Conservation (phyloP, 2,113 vertebrate genomes). For the Corythaeola cristata region DNA sequence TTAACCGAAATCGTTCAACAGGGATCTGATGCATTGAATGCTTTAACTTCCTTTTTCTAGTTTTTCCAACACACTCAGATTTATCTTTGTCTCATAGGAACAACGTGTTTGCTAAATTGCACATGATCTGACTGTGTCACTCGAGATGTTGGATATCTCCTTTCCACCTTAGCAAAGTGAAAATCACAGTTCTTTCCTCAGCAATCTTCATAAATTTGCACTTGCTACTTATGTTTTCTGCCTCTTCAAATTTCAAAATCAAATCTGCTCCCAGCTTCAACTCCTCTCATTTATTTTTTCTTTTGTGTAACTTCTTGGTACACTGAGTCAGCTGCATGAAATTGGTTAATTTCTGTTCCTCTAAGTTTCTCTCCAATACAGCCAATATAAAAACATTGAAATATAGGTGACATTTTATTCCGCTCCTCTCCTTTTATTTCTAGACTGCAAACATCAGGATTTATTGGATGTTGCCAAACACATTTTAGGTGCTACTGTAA, state of each 20-base stretch:
- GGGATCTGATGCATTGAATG: not conserved
- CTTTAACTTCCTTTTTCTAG: not conserved
- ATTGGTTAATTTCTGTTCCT: not conserved
- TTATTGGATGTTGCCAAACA: conserved; percentile 5
- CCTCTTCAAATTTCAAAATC: not conserved
- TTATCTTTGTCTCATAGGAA: not conserved
- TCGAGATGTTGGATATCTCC: not conserved
- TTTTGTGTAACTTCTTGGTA: not conserved
- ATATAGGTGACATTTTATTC: not conserved
- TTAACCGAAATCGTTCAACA: not conserved
- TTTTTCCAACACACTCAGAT: not conserved
- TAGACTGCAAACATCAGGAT: not conserved
- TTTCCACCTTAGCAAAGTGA: not conserved
- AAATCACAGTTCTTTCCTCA: not conserved
- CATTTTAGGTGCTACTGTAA: conserved; percentile 23
- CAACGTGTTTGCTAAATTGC: not conserved
- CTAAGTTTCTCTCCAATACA: not conserved
- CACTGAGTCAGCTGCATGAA: not conserved
- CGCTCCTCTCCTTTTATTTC: not conserved
- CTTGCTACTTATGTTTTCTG: not conserved
- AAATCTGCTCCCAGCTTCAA: not conserved
- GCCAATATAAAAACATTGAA: not conserved
- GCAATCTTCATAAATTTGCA: not conserved
- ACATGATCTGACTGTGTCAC: not conserved
- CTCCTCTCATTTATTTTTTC: not conserved